Percentiles rank a stretch among this genome's conserved stretches.
Evolutionary conservation across 2,113 vertebrate genomes (phyloP).

Genomic region (Dascyllus trimaculatus): DNA sequence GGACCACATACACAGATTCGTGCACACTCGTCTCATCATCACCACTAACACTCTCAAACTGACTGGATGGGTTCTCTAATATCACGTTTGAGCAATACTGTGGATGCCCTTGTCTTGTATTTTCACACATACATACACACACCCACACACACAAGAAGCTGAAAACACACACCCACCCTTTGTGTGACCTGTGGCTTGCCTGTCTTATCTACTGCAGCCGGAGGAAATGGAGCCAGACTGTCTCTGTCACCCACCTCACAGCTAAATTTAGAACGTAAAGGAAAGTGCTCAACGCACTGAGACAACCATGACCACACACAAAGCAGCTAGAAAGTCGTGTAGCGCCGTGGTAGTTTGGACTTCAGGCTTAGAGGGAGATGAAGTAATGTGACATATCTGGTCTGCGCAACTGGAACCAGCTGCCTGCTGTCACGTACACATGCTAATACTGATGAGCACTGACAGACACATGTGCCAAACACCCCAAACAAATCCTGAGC

Average conservation of each 20-base stretch:
- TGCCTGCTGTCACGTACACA: slow-evolving; percentile 50
- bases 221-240: slow-evolving; percentile 74
- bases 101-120: slow-evolving; percentile 44
- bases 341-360: slow-evolving; percentile 28
- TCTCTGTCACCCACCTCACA: slow-evolving; percentile 66
- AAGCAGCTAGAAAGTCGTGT: slow-evolving; percentile 33
- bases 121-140: slow-evolving; percentile 27
- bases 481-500: slow-evolving; percentile 37
- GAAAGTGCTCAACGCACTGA: slow-evolving; percentile 58
- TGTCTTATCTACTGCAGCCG: slow-evolving; percentile 66
- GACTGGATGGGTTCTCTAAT: slow-evolving; percentile 49
- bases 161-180: slow-evolving; percentile 31
- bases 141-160: slow-evolving; percentile 22
- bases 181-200: slow-evolving; percentile 60
- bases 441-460: slow-evolving; percentile 55
- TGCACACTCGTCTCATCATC: slow-evolving; percentile 22
- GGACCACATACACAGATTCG: background rate
- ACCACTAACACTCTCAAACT: slow-evolving; percentile 46
- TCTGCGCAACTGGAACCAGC: slow-evolving; percentile 57
- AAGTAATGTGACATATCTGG: slow-evolving; percentile 55
- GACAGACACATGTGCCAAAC: slow-evolving; percentile 39
- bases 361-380: slow-evolving; percentile 43
- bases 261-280: slow-evolving; percentile 71
- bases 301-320: slow-evolving; percentile 67
- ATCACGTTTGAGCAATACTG: slow-evolving; percentile 42